These are phyloP conservation scores for Buphagus erythrorhynchus DNA, from an alignment of 2,797 vertebrate genomes.

Conservation along the genomic window DNA sequence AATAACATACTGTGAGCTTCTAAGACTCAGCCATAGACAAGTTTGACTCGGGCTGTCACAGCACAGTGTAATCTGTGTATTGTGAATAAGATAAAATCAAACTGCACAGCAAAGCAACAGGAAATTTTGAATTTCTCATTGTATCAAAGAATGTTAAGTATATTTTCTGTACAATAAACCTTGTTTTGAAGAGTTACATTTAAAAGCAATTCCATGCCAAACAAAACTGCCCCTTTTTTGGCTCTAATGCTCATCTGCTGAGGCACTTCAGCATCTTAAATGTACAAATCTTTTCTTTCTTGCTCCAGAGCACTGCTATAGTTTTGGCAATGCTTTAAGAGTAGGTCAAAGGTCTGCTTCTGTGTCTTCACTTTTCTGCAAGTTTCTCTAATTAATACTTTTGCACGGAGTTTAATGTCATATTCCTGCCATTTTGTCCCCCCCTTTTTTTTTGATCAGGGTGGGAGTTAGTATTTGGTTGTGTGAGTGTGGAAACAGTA, in stretches of 20 bases:
- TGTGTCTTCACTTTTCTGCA: not conserved
- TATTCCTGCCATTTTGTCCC: not conserved
- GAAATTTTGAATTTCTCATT: not conserved
- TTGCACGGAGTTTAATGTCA: not conserved
- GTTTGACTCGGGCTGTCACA: not conserved
- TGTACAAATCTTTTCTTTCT: not conserved
- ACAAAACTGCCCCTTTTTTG: not conserved
- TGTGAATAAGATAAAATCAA: not conserved
- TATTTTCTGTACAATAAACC: not conserved
- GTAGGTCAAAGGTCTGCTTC: not conserved
- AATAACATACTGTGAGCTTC: not conserved
- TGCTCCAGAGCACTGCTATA: not conserved
- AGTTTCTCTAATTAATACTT: not conserved
- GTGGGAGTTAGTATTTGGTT: not conserved
- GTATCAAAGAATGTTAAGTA: not conserved
- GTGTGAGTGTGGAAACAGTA: not conserved
- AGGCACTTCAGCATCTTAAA: not conserved
- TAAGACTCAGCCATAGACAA: not conserved
- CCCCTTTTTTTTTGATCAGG: not conserved
- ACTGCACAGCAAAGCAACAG: not conserved
- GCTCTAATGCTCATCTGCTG: not conserved
- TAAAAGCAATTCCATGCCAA: not conserved
- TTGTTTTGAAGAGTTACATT: not conserved
- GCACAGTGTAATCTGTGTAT: not conserved
- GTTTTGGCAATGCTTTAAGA: not conserved